These are phyloP conservation scores for Lasaia peninsularis DNA, from an alignment of 1,140 invertebrate species.

Conservation along the genomic window DNA sequence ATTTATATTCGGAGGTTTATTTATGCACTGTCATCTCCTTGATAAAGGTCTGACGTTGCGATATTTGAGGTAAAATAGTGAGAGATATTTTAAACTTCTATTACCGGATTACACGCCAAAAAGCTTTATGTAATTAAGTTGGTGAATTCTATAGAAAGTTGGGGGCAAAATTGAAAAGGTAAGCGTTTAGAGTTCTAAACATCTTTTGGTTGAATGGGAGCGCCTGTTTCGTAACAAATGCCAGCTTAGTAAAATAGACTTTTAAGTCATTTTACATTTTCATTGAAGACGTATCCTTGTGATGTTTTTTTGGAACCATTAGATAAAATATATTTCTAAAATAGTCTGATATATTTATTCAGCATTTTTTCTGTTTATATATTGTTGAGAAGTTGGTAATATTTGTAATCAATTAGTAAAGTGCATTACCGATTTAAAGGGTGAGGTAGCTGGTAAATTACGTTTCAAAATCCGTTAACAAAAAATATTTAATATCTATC, in stretches of 20 bases:
- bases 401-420: no score
- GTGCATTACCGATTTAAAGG: no score
- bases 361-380: no score
- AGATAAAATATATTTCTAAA: neutral
- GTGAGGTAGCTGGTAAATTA: no score
- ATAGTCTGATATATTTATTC: neutral
- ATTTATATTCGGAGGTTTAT: neutral
- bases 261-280: conserved; percentile 8
- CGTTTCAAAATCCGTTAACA: no score
- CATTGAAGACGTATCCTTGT: neutral
- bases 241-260: conserved; percentile 1
- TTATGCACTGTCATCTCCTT: neutral
- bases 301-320: neutral
- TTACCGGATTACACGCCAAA: neutral
- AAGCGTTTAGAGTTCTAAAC: conserved; percentile 9
- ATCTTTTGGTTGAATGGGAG: conserved; percentile 6
- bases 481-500: no score
- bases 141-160: conserved; percentile 7
- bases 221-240: conserved; percentile 4
- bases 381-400: no score
- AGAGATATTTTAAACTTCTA: neutral
- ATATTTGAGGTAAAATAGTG: neutral
- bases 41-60: conserved; percentile 3
- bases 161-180: conserved; percentile 7
- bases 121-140: conserved; percentile 2